Percentiles rank a stretch among this genome's conserved stretches.
Evolutionary conservation across 2,888 invertebrate genomes (phyloP).

Genomic region (Bibio marci): DNA sequence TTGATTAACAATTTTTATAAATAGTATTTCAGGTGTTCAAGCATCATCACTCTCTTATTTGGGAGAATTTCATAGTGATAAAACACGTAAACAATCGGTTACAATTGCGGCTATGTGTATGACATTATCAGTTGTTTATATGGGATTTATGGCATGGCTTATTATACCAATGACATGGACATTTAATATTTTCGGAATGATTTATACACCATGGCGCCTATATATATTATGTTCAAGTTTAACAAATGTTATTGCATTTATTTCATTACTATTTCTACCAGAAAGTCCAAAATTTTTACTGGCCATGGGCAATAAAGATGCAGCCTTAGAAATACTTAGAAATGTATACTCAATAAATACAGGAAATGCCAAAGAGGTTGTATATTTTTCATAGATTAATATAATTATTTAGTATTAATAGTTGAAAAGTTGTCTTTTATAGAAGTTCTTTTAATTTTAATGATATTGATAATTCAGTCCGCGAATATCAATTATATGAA

Average conservation of each 20-base stretch:
- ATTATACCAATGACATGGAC: not conserved
- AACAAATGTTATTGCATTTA: conserved; percentile 42
- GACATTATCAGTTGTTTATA: conserved; percentile 35
- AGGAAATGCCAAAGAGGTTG: conserved; percentile 20
- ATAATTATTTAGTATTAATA: too few relatives aligned
- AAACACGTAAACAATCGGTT: conserved; percentile 33
- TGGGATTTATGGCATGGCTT: conserved; percentile 49
- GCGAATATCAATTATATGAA: too few relatives aligned
- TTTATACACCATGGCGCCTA: conserved; percentile 27
- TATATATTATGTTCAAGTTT: conserved; percentile 47
- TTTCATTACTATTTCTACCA: conserved; percentile 41
- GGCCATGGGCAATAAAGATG: conserved; percentile 38
- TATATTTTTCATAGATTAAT: not conserved
- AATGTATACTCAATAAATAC: conserved; percentile 40
- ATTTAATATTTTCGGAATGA: not conserved
- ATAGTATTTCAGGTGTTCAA: conserved; percentile 25
- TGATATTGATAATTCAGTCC: too few relatives aligned
- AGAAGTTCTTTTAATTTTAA: too few relatives aligned
- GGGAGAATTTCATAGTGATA: conserved; percentile 38
- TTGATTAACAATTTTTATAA: not conserved
- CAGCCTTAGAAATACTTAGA: conserved; percentile 40
- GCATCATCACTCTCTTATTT: conserved; percentile 40
- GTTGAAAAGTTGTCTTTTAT: too few relatives aligned
- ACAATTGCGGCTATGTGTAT: conserved; percentile 39
- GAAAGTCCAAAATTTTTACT: conserved; percentile 67